phyloP scores from a whole-genome alignment of 1,140 invertebrate genomes.

The Zaprionus kolodkinae region DNA sequence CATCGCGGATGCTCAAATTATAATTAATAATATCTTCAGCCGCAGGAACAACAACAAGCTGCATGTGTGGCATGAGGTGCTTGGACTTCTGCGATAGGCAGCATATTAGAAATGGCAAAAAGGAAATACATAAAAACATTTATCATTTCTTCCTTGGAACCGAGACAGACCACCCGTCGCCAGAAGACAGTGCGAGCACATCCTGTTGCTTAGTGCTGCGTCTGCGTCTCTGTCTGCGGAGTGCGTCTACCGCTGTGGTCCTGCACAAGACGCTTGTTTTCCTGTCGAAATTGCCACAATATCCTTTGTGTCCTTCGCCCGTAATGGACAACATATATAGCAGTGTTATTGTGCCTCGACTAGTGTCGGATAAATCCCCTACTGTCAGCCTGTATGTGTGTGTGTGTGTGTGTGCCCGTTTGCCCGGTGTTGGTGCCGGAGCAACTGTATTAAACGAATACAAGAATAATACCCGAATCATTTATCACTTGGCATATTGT shows the following conservation, averaged over 20 bases:
- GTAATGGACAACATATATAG: slow-evolving; percentile 48
- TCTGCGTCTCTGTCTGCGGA: slow-evolving; percentile 22
- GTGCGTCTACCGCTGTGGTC: slow-evolving; percentile 60
- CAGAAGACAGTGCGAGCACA: slow-evolving; percentile 47
- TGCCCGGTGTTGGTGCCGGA: slow-evolving; percentile 13
- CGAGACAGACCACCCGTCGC: slow-evolving; percentile 17
- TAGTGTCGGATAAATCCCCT: slow-evolving; percentile 40
- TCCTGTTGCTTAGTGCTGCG: slow-evolving; percentile 67
- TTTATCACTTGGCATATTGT: slow-evolving; percentile 84
- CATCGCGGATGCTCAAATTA: slow-evolving; percentile 5
- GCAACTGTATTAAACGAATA: slow-evolving; percentile 59
- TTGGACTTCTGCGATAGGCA: slow-evolving; percentile 19
- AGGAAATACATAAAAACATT: slow-evolving; percentile 74
- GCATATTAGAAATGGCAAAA: slow-evolving; percentile 35
- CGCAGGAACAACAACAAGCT: slow-evolving; percentile 2
- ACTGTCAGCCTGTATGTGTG: slow-evolving; percentile 30
- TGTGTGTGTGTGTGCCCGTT: slow-evolving; percentile 15
- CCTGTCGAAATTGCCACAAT: slow-evolving; percentile 80
- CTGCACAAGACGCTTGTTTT: slow-evolving; percentile 74
- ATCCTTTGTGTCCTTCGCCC: slow-evolving; percentile 73
- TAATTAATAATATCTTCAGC: slow-evolving; percentile 6
- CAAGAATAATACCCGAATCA: slow-evolving; percentile 75
- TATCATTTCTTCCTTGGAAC: slow-evolving; percentile 77
- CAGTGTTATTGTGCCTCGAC: slow-evolving; percentile 18
- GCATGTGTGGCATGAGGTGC: neutral